Percentiles rank a stretch among this genome's conserved stretches.
phyloP scores from a whole-genome alignment of 2,113 vertebrate genomes.

The Colossoma macropomum region DNA sequence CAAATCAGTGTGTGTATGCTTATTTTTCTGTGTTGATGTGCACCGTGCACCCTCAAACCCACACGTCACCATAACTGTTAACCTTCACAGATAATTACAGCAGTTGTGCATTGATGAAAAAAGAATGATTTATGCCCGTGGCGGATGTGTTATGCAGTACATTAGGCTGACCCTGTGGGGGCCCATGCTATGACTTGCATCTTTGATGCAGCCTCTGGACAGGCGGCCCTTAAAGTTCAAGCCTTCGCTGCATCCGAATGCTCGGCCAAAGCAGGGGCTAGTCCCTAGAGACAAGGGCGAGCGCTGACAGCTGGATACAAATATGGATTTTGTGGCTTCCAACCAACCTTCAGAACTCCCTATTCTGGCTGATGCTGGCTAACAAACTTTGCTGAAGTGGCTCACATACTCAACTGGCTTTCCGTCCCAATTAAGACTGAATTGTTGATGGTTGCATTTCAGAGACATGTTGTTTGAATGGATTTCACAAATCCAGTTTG shows the following conservation, averaged over 20 bases:
- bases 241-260: slow-evolving; percentile 5
- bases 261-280: slow-evolving; percentile 5
- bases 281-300: slow-evolving; percentile 18
- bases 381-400: background rate
- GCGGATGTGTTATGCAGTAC: background rate
- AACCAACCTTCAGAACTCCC: slow-evolving; percentile 27
- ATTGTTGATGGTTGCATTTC: background rate
- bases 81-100: background rate
- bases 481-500: background rate
- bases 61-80: background rate
- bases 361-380: background rate
- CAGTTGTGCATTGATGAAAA: background rate
- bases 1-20: background rate
- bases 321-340: slow-evolving; percentile 26
- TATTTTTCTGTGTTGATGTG: background rate
- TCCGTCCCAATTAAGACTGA: background rate
- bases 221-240: slow-evolving; percentile 11
- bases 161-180: background rate
- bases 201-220: background rate
- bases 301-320: slow-evolving; percentile 38
- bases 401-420: background rate
- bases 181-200: background rate
- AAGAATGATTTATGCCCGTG: background rate
- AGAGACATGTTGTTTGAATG: slow-evolving; percentile 1
- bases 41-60: background rate